Evolutionary conservation across 2,888 invertebrate species (phyloP).

Genomic region (Podotricha telesiphe): DNA sequence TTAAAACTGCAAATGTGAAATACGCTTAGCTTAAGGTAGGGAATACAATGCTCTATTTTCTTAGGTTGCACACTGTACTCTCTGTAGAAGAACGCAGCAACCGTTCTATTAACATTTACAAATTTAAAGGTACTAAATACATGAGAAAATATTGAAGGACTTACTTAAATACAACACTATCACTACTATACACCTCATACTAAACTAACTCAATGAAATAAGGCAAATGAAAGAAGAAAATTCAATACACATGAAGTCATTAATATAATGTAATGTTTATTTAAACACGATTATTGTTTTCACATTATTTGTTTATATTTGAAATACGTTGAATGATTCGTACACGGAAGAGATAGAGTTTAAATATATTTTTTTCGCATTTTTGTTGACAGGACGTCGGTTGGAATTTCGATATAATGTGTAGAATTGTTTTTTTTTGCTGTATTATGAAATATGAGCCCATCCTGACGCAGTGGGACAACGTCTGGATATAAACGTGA

Average conservation of each 20-base stretch:
- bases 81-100: too few relatives aligned
- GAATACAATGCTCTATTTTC: too few relatives aligned
- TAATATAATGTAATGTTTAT: constrained; percentile 29
- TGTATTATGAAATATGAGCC: too few relatives aligned
- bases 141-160: constrained; percentile 19
- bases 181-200: constrained; percentile 25
- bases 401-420: too few relatives aligned
- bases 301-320: not conserved
- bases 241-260: constrained; percentile 30
- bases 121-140: too few relatives aligned
- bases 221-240: constrained; percentile 28
- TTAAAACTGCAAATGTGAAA: too few relatives aligned
- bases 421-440: too few relatives aligned
- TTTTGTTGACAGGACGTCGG: not conserved
- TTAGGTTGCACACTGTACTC: too few relatives aligned
- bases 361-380: not conserved
- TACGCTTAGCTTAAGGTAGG: too few relatives aligned
- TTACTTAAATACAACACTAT: constrained; percentile 43
- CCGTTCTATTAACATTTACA: too few relatives aligned
- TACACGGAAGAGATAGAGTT: not conserved
- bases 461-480: too few relatives aligned
- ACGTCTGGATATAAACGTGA: too few relatives aligned
- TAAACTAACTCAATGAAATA: constrained; percentile 6
- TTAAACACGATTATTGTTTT: constrained; percentile 21
- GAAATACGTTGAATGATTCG: not conserved